Conservation (phyloP, 2,113 vertebrate genomes). For the Formicarius rufipectus region DNA sequence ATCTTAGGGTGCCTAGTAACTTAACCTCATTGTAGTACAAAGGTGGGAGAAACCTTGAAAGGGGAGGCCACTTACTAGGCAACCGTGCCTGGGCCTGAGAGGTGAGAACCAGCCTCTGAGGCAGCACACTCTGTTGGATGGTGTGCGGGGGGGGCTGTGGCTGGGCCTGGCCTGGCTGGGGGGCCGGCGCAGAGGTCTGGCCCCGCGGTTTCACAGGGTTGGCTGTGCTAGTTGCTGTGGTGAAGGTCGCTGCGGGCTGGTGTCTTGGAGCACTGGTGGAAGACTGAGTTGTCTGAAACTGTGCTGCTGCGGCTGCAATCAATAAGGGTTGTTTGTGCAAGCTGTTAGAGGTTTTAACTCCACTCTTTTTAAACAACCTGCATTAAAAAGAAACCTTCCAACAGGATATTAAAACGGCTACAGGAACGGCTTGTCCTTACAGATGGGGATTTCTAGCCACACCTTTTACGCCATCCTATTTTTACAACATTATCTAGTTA, state of each 20-base stretch:
- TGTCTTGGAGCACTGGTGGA: constrained; percentile 83
- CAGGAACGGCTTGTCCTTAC: constrained; percentile 38
- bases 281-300: constrained; percentile 86
- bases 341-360: constrained; percentile 76
- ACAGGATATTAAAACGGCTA: constrained; percentile 62
- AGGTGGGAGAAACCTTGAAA: constrained; percentile 72
- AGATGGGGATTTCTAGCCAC: constrained; percentile 39
- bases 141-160: constrained; percentile 81
- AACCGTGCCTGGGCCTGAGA: constrained; percentile 98
- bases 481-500: constrained; percentile 38
- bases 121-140: constrained; percentile 86
- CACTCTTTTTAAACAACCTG: constrained; percentile 60
- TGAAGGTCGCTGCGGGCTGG: constrained; percentile 81
- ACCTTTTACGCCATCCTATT: constrained; percentile 9
- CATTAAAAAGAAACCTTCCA: constrained; percentile 68
- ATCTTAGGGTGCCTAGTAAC: constrained; percentile 70
- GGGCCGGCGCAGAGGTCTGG: constrained; percentile 71
- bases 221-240: constrained; percentile 79
- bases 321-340: constrained; percentile 84
- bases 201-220: constrained; percentile 80
- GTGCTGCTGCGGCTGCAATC: constrained; percentile 85
- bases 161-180: constrained; percentile 79
- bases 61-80: constrained; percentile 95
- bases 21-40: constrained; percentile 65
- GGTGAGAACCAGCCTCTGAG: constrained; percentile 96